Base-by-base conservation (phyloP, 2,888 invertebrate species). In the Troglohyphantes excavatus region DNA sequence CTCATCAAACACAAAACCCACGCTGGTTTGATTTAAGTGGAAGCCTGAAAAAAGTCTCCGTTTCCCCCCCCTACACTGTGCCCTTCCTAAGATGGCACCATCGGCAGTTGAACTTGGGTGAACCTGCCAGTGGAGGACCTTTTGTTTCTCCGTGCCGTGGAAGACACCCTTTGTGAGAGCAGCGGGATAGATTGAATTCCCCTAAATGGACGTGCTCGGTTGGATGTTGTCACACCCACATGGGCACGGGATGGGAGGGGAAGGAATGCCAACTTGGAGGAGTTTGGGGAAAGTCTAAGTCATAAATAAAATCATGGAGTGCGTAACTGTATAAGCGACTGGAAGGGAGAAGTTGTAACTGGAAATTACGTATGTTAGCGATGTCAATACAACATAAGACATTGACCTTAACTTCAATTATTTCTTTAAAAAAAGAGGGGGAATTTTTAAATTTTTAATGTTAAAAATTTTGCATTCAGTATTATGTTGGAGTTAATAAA, bases 141-240 rank as follows among this genome's bases (percentile, higher is more conserved):
- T 78, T 78, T 78, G 65, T 78, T 78, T 63, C 19, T 33, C 21
- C 5, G n/a, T 39, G 13, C 23, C 9, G 26, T 17, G 39, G 39
- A 39, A 75, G 46, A 33, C 72, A 43, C 13, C 33, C 73, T 73
- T 83, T 83, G 83, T 83, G 68, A 23, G 13, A 19, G 27, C 53
- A 11, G n/a, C n/a, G n/a, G n/a, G n/a, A n/a, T n/a, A 63, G 63
- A 72, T 63, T 63, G 83, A 39, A 83, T 73, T 83, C 61, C 65
- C 70, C 70, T 73, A 43, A 72, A 73, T 59, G 63, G 61, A 39
- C 21, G 39, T 43, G 83, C 83, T 23, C 61, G 61, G 29, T n/a
- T 72, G 72, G 23, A 1, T 46, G 39, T 68, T 23, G 76, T 85
- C 85, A 68, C 85, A 85, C 85, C 85, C 76, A 68, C 76, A 21